A percentile compares a stretch with the other conserved stretches of the same genome.
phyloP scores from a whole-genome alignment of 2,888 invertebrate species.

The Hydriomena furcata region DNA sequence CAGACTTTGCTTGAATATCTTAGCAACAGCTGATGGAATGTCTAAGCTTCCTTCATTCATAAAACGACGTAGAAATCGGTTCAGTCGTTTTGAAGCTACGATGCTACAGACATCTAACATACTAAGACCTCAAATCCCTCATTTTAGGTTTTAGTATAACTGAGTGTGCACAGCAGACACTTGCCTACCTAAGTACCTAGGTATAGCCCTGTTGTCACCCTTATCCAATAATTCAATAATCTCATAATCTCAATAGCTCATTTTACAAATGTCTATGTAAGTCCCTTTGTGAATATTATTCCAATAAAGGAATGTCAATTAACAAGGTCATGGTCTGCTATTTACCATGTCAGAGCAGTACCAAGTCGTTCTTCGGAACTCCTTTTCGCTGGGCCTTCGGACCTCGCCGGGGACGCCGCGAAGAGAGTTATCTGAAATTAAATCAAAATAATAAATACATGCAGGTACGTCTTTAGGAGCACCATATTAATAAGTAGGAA shows the following conservation, averaged over 20 bases:
- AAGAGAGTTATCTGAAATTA: conserved; percentile 76
- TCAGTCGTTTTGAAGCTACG: no score
- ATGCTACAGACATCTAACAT: no score
- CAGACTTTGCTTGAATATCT: no score
- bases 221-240: not conserved
- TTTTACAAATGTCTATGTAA: not conserved
- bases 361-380: conserved; percentile 75
- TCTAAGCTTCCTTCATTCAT: no score
- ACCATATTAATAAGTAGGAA: no score
- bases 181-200: no score
- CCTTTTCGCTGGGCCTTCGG: conserved; percentile 64
- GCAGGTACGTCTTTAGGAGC: no score
- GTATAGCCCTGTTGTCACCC: not conserved
- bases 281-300: conserved; percentile 31
- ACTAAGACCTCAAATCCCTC: no score
- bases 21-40: no score
- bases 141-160: no score
- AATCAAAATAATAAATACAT: conserved; percentile 5
- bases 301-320: conserved; percentile 24
- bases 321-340: conserved; percentile 41
- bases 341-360: conserved; percentile 81
- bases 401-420: conserved; percentile 79
- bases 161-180: no score
- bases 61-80: no score
- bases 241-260: conserved; percentile 3